Base-by-base conservation (phyloP, 1,140 invertebrate genomes). In the Venturia canescens region DNA sequence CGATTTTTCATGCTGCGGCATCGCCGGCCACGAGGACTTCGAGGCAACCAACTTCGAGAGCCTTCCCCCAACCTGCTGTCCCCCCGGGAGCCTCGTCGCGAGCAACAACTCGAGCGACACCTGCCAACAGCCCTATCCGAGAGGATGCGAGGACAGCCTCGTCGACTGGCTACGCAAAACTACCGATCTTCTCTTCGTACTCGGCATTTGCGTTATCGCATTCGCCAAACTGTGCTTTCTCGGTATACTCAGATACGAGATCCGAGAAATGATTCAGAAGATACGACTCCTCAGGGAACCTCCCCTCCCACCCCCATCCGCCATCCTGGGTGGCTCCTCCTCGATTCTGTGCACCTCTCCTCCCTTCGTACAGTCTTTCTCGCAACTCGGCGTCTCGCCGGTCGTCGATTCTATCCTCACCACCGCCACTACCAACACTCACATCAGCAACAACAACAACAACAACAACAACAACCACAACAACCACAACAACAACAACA, bases 191-290 rank as follows among this genome's bases (percentile, higher is more conserved):
- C 93, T 98, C 11, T 97, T 97, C 85, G 96, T 98, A 23, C 89
- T 97, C 66, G 96, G 97, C 11, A 97, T 97, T 89, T 98, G 97
- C 90, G 97, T 98, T 50, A 96, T 98, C 80, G 96, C 97, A 78
- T 98, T 98, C 91, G 93, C 97, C 67, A 98, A 98, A 91, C 92
- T 97, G 83, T 97, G 96, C 92, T 98, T 98, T 92, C 94, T 97
- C 38, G 96, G 96, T 31, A 97, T 98, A 85, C 92, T 98, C 48
- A 93, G 95, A 78, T 97, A 96, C 90, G 96, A 97, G 91, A 97
- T 97, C 84, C 93, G 95, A 72, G 97, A 97, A 88, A 97, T 97
- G 97, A 97, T 98, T 85, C 96, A 97, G 87, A 98, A 98, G 91
- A 98, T 98, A 83, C 92, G 93, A 29, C 84, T 95, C 48, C 86